These are phyloP conservation scores for Camarhynchus parvulus DNA, from an alignment of 2,113 vertebrate genomes.

Conservation along the genomic window DNA sequence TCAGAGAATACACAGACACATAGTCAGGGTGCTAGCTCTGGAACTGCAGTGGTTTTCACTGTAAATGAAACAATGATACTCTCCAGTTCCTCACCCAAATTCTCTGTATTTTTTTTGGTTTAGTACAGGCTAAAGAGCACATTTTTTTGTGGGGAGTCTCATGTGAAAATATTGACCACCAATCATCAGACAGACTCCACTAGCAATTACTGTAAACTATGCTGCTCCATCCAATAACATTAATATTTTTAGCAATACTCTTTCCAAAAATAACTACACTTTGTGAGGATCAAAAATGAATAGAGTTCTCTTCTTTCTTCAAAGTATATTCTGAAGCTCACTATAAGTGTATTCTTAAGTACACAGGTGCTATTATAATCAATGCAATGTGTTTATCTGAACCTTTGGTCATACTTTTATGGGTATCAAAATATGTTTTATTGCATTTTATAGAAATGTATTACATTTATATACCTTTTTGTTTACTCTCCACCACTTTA, in stretches of 20 bases:
- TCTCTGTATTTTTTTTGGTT: not conserved
- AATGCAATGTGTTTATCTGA: constrained; percentile 24
- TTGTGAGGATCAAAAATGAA: constrained; percentile 59
- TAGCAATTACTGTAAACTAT: constrained; percentile 61
- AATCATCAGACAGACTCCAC: constrained; percentile 10
- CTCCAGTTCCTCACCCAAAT: not conserved
- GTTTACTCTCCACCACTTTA: not conserved
- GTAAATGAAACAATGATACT: not conserved
- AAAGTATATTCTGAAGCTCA: constrained; percentile 34
- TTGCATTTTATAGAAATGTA: not conserved
- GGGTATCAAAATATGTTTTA: constrained; percentile 14
- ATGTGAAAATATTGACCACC: constrained; percentile 41
- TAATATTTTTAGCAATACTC: constrained; percentile 42
- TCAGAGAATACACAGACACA: not conserved
- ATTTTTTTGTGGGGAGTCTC: constrained; percentile 22
- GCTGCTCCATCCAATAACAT: constrained; percentile 48
- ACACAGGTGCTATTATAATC: not conserved
- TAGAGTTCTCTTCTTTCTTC: constrained; percentile 24
- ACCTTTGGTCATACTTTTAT: constrained; percentile 6
- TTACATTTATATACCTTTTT: not conserved
- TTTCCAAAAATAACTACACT: constrained; percentile 60
- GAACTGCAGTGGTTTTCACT: not conserved
- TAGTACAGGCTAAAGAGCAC: constrained; percentile 27
- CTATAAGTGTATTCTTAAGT: constrained; percentile 2
- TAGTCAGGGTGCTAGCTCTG: not conserved